These are phyloP conservation scores for Oxyruncus cristatus DNA, from an alignment of 2,113 vertebrate species.

Conservation along the genomic window DNA sequence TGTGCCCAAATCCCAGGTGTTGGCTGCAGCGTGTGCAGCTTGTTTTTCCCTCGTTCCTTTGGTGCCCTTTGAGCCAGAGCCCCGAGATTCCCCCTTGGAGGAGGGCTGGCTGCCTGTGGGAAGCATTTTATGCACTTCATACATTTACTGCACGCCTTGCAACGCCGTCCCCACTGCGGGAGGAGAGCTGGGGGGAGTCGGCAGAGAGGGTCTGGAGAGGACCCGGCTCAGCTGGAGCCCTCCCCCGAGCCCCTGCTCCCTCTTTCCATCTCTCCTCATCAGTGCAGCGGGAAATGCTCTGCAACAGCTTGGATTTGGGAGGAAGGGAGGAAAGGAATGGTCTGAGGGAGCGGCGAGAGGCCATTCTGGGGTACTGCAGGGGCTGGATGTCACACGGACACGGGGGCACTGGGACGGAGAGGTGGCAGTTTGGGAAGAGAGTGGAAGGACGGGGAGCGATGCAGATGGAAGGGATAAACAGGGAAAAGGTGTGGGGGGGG, in stretches of 20 bases:
- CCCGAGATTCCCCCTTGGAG: neutral
- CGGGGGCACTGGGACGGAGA: neutral
- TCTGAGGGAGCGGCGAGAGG: neutral
- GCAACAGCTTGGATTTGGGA: neutral
- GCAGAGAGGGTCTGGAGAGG: neutral
- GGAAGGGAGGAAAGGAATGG: neutral
- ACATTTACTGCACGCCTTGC: neutral
- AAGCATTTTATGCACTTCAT: neutral
- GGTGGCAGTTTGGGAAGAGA: neutral
- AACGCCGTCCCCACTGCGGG: neutral
- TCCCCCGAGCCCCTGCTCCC: neutral
- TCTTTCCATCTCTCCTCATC: neutral
- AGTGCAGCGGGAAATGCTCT: neutral
- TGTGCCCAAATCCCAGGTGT: accelerated
- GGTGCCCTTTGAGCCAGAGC: neutral
- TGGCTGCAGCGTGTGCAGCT: neutral
- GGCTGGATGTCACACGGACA: neutral
- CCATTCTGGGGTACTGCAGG: neutral
- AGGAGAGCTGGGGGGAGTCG: neutral
- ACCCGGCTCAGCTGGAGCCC: neutral
- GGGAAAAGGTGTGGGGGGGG: accelerated
- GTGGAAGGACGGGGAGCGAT: neutral
- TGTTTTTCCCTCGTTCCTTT: neutral
- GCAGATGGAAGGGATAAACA: neutral
- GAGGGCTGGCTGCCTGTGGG: neutral